Evolutionary conservation across 1,140 invertebrate species (phyloP).

Genomic region (Mylabris phalerata): DNA sequence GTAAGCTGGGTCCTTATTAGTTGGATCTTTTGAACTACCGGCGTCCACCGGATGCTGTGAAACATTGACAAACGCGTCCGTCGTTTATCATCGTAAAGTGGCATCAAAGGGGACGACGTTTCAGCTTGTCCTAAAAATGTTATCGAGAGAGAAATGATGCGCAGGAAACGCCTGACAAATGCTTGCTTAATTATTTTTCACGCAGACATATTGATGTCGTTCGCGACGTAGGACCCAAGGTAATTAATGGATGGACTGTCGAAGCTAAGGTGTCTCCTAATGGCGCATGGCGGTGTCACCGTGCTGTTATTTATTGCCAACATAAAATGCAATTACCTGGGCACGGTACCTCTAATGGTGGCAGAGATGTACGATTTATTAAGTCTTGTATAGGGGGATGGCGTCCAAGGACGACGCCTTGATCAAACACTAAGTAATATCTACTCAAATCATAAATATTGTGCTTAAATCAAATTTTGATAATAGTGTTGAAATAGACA

Average conservation of each 20-base stretch:
- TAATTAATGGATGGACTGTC: slow-evolving; percentile 33
- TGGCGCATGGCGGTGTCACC: slow-evolving; percentile 31
- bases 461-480: too few species aligned
- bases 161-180: slow-evolving; percentile 37
- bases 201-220: slow-evolving; percentile 35
- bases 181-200: slow-evolving; percentile 39
- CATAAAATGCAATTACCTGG: slow-evolving; percentile 35
- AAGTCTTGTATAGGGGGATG: slow-evolving; percentile 9
- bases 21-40: slow-evolving; percentile 5
- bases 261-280: slow-evolving; percentile 32
- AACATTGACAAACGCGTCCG: slow-evolving; percentile 30
- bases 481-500: too few species aligned
- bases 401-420: too few species aligned
- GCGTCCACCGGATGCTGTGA: slow-evolving; percentile 27
- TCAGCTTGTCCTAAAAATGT: slow-evolving; percentile 30
- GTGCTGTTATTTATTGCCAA: slow-evolving; percentile 30
- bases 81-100: slow-evolving; percentile 34
- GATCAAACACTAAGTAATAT: too few species aligned
- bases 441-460: too few species aligned
- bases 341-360: slow-evolving; percentile 23
- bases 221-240: neutral
- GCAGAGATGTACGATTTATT: slow-evolving; percentile 26
- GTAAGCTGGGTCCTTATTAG: slow-evolving; percentile 18
- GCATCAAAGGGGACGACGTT: slow-evolving; percentile 33
- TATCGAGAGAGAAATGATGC: slow-evolving; percentile 29